Conservation (phyloP, 2,797 vertebrate species). For the Melanotaenia nigrans region DNA sequence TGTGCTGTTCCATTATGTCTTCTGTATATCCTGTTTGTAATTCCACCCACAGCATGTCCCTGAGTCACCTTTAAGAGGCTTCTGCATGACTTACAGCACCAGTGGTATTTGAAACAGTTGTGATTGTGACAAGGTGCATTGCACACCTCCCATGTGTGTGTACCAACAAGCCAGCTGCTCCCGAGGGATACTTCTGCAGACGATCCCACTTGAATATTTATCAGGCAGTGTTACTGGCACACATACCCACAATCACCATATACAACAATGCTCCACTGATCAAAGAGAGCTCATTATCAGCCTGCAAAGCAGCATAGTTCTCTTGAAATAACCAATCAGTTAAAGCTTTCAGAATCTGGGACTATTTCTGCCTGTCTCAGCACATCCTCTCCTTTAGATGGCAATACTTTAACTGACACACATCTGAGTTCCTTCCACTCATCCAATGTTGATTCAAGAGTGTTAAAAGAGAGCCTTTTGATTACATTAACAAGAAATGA, state of each 20-base stretch:
- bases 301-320: conserved; percentile 60
- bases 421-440: conserved; percentile 56
- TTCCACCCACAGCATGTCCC: neutral
- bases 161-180: conserved; percentile 66
- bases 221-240: conserved; percentile 46
- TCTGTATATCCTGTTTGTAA: neutral
- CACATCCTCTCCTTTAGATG: conserved; percentile 47
- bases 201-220: conserved; percentile 72
- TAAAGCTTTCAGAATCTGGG: conserved; percentile 51
- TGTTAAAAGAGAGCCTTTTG: conserved; percentile 61
- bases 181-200: conserved; percentile 62
- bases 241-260: conserved; percentile 43
- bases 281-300: conserved; percentile 79
- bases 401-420: conserved; percentile 43
- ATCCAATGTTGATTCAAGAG: conserved; percentile 67
- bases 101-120: conserved; percentile 40
- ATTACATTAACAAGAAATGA: conserved; percentile 70
- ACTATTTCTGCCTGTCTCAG: conserved; percentile 65
- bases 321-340: conserved; percentile 71
- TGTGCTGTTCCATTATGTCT: neutral
- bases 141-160: conserved; percentile 49
- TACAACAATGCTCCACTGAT: conserved; percentile 74
- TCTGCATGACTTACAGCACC: conserved; percentile 13
- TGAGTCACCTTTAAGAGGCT: conserved; percentile 20
- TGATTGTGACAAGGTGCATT: conserved; percentile 44